Conservation (phyloP, 2,888 invertebrate species). For the Cenopis cana region DNA sequence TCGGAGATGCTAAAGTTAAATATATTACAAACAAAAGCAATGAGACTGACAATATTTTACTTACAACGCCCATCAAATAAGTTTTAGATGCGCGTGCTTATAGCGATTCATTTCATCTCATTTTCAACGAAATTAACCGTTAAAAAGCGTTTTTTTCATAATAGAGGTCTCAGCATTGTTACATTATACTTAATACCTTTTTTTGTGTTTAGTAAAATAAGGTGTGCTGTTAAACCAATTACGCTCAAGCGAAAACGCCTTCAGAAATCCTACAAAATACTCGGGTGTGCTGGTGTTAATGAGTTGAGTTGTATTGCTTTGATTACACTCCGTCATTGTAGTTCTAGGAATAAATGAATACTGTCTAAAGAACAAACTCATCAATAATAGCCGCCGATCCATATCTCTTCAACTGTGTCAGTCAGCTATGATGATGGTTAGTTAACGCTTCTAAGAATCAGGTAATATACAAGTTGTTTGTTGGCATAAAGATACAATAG, state of each 20-base stretch:
- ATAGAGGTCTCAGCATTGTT: conserved; percentile 20
- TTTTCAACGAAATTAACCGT: conserved; percentile 12
- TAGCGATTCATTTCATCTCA: not conserved
- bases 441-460: not conserved
- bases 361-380: not conserved
- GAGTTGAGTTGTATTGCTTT: not conserved
- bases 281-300: not conserved
- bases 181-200: conserved; percentile 16
- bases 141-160: conserved; percentile 6
- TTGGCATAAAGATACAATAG: not conserved
- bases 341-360: not conserved
- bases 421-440: not conserved
- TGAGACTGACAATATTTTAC: not conserved
- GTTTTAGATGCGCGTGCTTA: not conserved
- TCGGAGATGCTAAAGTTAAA: conserved; percentile 30
- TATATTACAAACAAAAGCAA: conserved; percentile 16
- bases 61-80: not conserved
- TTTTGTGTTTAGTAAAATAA: conserved; percentile 13
- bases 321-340: not conserved
- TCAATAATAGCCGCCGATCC: not conserved
- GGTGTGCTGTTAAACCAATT: conserved; percentile 13
- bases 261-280: not conserved
- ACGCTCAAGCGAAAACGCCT: conserved; percentile 7
- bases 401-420: not conserved
- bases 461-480: not conserved